Evolutionary conservation across 2,113 vertebrate genomes (phyloP).

Genomic region (Menura novaehollandiae): DNA sequence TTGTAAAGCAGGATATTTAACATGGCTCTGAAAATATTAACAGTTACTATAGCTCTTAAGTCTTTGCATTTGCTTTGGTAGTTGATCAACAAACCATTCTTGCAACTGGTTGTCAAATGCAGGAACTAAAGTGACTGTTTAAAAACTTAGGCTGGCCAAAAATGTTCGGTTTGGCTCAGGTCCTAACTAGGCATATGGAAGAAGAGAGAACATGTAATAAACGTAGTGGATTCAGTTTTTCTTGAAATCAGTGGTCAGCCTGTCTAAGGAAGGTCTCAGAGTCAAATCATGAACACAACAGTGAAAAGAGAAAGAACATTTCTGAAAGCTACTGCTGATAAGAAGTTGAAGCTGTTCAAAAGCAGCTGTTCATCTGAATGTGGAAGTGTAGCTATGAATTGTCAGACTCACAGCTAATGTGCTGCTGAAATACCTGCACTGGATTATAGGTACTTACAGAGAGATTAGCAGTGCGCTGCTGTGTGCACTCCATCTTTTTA

Average conservation of each 20-base stretch:
- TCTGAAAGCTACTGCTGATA: not conserved
- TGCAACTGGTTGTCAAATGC: not conserved
- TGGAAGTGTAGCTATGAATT: not conserved
- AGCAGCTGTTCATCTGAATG: not conserved
- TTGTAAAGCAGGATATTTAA: not conserved
- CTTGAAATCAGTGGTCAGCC: not conserved
- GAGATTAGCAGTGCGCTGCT: not conserved
- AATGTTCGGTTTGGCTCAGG: not conserved
- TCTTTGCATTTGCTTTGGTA: not conserved
- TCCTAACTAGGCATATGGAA: not conserved
- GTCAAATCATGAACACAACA: not conserved
- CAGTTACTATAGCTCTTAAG: accelerated
- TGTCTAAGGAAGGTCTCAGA: not conserved
- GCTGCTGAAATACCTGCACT: not conserved
- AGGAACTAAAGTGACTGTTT: not conserved
- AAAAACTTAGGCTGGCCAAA: not conserved
- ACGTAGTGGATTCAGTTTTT: not conserved
- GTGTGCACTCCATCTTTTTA: not conserved
- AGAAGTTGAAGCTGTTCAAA: not conserved
- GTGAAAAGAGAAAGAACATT: not conserved
- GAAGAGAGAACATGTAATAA: not conserved
- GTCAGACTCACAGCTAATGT: not conserved
- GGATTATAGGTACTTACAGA: not conserved
- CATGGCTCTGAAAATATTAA: not conserved
- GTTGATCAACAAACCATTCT: not conserved